A percentile compares a stretch with the other conserved stretches of the same genome.
Evolutionary conservation across 2,113 vertebrate species (phyloP).

Genomic region (Aptenodytes forsteri): DNA sequence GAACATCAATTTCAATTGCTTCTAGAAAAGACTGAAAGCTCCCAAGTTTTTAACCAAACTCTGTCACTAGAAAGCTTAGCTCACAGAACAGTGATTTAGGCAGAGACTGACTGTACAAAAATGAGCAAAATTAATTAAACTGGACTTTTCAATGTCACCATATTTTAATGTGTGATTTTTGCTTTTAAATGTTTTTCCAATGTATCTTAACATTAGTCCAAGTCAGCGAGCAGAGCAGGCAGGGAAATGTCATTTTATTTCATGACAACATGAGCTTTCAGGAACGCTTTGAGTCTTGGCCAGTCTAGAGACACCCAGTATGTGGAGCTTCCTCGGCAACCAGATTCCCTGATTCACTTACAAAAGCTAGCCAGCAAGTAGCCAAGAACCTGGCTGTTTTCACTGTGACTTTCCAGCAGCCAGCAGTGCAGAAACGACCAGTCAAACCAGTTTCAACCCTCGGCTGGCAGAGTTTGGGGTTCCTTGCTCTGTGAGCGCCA

Average conservation of each 20-base stretch:
- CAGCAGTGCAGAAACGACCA: neutral
- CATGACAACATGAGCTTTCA: neutral
- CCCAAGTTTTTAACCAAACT: neutral
- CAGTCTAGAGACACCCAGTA: neutral
- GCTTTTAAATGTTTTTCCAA: neutral
- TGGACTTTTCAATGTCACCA: neutral
- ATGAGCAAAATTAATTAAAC: neutral
- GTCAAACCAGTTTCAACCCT: neutral
- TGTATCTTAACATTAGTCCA: neutral
- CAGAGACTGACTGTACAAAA: neutral
- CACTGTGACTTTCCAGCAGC: neutral
- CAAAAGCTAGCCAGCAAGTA: neutral
- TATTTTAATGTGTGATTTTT: neutral
- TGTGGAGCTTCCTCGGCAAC: neutral
- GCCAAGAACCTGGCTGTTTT: neutral
- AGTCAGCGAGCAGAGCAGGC: neutral
- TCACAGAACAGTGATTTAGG: neutral
- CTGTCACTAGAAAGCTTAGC: neutral
- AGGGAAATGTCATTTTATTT: neutral
- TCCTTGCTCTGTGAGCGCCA: fast-evolving
- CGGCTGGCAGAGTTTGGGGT: fast-evolving
- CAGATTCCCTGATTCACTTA: neutral
- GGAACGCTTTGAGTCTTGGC: neutral
- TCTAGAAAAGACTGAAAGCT: neutral
- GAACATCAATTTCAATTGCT: neutral